Base-by-base conservation (phyloP, 2,888 invertebrate genomes). In the Scaptomyza caliginosa region DNA sequence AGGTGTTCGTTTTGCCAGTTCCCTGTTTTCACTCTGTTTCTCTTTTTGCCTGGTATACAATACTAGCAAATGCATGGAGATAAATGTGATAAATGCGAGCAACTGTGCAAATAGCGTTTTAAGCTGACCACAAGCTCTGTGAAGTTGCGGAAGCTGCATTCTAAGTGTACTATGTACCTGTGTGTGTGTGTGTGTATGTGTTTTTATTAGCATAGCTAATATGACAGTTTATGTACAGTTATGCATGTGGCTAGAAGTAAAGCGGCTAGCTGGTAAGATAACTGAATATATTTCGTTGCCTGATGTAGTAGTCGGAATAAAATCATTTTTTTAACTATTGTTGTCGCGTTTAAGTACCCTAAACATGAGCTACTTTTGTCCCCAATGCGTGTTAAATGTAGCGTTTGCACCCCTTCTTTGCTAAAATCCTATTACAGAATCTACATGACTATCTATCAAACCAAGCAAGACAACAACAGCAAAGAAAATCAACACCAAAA, bases 51-150 rank as follows among this genome's bases (percentile, higher is more conserved):
- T 32, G 19, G 19, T 10, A 59, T 74, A 65, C 67, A 77, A 60
- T 63, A 58, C 57, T 23, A 38, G 55, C 51, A 56, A 73, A 73
- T 49, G 40, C 77, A n/a, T 52, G 59, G 54, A 86, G 80, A 81
- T 86, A 86, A 83, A 81, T 86, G 86, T 81, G 86, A 81, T 81
- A 81, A 80, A 81, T 84, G 86, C 71, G 57, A 67, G 64, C 67
- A 66, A 74, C 64, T 71, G 84, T 68, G 70, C 81, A 80, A 84
- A 80, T 67, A 83, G 74, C 68, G 84, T 58, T 83, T 77, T 86
- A 81, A 81, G 80, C 80, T 80, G 86, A 83, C 86, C 80, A 42
- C 80, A 86, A 86, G 71, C 74, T 74, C 48, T 67, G 50, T 43
- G 39, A 52, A 60, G 59, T 52, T 77, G 51, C 40, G 57, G 58